A percentile compares a stretch with the other conserved stretches of the same genome.
These are phyloP conservation scores for Raphicerus campestris DNA, from an alignment of 2,113 vertebrate genomes.

Conservation along the genomic window DNA sequence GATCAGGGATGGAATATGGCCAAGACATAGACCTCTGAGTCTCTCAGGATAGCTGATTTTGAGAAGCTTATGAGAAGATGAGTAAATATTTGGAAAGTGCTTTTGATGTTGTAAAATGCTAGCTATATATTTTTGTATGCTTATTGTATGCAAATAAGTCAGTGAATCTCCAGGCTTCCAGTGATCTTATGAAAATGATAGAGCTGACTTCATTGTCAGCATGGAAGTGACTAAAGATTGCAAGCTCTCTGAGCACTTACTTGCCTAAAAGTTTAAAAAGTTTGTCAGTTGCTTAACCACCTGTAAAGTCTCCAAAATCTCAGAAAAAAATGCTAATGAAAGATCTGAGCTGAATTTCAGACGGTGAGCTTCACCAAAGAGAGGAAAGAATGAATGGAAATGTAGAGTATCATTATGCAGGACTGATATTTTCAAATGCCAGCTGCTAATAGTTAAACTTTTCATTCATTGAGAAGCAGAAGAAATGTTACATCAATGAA, in stretches of 20 bases:
- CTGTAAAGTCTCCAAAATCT: background rate
- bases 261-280: slow-evolving; percentile 19
- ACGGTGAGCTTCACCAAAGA: background rate
- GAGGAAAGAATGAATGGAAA: background rate
- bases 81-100: slow-evolving; percentile 10
- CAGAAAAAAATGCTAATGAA: background rate
- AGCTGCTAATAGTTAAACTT: background rate
- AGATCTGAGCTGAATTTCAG: slow-evolving; percentile 6
- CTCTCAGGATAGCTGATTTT: background rate
- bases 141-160: background rate
- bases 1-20: background rate
- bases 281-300: background rate
- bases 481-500: background rate
- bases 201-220: background rate
- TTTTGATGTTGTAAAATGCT: background rate
- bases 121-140: background rate
- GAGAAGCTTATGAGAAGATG: background rate
- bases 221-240: background rate
- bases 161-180: background rate
- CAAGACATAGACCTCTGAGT: background rate
- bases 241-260: background rate
- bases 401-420: background rate
- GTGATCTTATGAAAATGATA: background rate
- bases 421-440: background rate
- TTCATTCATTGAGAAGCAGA: background rate